These are phyloP conservation scores for Chesias legatella DNA, from an alignment of 2,888 invertebrate genomes.

Conservation along the genomic window DNA sequence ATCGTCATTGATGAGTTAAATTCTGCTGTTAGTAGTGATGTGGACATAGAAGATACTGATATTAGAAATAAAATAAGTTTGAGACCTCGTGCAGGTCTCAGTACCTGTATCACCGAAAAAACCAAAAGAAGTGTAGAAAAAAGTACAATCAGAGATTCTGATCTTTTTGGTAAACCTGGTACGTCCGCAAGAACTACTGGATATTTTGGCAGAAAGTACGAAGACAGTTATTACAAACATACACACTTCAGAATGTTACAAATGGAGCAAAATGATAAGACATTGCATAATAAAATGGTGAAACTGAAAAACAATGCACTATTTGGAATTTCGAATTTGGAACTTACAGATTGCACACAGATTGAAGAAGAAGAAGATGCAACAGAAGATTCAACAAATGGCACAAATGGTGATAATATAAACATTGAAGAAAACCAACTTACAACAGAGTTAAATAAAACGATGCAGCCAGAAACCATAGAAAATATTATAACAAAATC, in stretches of 20 bases:
- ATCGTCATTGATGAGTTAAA: background rate
- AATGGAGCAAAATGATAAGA: conserved; percentile 59
- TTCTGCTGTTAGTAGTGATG: conserved; percentile 1
- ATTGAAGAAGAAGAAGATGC: background rate
- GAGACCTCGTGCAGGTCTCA: conserved; percentile 9
- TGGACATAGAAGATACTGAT: background rate
- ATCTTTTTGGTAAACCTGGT: conserved; percentile 14
- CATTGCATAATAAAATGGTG: conserved; percentile 46
- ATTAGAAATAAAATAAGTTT: background rate
- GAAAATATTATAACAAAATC: too few relatives aligned
- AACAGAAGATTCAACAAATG: background rate
- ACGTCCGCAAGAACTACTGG: conserved; percentile 46
- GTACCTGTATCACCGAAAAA: conserved; percentile 6
- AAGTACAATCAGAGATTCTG: conserved; percentile 4
- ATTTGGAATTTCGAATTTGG: background rate
- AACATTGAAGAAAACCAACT: background rate
- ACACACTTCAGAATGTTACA: conserved; percentile 53
- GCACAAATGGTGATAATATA: background rate
- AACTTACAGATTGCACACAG: too few relatives aligned
- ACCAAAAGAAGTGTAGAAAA: background rate
- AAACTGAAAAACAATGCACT: conserved; percentile 10
- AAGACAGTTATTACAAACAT: conserved; percentile 44
- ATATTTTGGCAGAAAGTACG: conserved; percentile 51
- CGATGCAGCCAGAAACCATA: too few relatives aligned
- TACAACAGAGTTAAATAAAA: too few relatives aligned